Percentiles rank a stretch among this genome's conserved stretches.
These are phyloP conservation scores for Gallirallus australis DNA, from an alignment of 2,797 vertebrate genomes.

Conservation along the genomic window DNA sequence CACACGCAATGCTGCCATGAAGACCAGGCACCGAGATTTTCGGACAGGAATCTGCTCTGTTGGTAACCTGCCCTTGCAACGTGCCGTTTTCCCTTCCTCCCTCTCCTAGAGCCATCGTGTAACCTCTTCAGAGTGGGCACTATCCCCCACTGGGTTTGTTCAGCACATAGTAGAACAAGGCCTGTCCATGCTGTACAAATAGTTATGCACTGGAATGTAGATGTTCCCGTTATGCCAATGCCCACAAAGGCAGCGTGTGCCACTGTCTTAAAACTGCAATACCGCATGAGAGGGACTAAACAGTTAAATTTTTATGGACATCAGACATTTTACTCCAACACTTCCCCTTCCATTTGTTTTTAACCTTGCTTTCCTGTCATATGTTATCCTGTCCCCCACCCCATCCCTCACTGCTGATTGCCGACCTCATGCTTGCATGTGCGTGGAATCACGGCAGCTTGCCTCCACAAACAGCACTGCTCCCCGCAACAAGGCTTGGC, in stretches of 20 bases:
- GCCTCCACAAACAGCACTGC: neutral
- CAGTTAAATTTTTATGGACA: neutral
- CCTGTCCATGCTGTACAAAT: neutral
- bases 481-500: neutral
- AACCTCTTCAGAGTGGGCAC: neutral
- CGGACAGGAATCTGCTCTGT: neutral
- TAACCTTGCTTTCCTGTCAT: neutral
- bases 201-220: neutral
- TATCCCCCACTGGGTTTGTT: neutral
- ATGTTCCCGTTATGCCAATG: fast-evolving
- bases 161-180: neutral
- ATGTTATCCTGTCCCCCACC: neutral
- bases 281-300: neutral
- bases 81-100: neutral
- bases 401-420: neutral
- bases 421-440: neutral
- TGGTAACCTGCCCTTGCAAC: neutral
- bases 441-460: fast-evolving
- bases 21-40: neutral
- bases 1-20: neutral
- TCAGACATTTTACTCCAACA: fast-evolving
- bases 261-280: neutral
- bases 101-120: fast-evolving
- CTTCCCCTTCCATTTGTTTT: constrained; percentile 50
- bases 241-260: fast-evolving